phyloP scores from a whole-genome alignment of 2,888 invertebrate species.

The Pachydiplax longipennis region DNA sequence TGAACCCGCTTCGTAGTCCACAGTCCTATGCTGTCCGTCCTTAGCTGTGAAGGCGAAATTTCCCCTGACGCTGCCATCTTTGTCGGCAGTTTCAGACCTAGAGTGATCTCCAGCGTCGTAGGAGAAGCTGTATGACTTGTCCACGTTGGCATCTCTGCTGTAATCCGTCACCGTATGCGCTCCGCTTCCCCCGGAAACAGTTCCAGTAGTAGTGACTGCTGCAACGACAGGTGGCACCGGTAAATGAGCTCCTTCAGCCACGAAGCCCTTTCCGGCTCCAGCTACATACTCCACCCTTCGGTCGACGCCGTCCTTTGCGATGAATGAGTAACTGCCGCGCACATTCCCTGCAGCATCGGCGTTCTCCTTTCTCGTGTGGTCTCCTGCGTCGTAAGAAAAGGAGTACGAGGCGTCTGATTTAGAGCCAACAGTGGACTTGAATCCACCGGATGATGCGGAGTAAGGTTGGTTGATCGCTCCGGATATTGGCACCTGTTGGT shows the following conservation, averaged over 20 bases:
- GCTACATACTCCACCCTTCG: conserved; percentile 52
- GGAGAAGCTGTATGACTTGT: conserved; percentile 49
- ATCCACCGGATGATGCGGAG: not conserved
- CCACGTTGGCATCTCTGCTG: not conserved
- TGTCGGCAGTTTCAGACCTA: conserved; percentile 49
- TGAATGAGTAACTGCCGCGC: conserved; percentile 54
- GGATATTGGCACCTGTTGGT: not conserved
- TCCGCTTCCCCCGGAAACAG: not conserved
- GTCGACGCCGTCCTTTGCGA: conserved; percentile 50
- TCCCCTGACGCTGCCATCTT: conserved; percentile 49
- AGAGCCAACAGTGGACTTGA: not conserved
- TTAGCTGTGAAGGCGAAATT: conserved; percentile 49
- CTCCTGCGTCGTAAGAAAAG: no score
- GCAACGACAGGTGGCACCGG: not conserved
- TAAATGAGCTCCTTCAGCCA: conserved; percentile 47
- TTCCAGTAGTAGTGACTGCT: not conserved
- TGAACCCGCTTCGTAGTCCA: conserved; percentile 50
- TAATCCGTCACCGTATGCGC: not conserved
- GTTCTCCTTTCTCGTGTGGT: not conserved
- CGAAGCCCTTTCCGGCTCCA: conserved; percentile 51
- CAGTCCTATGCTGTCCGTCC: conserved; percentile 50
- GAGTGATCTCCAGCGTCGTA: conserved; percentile 51
- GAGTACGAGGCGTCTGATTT: conserved; percentile 49
- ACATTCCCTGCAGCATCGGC: conserved; percentile 52
- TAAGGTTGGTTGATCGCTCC: no score